Conservation (phyloP, 2,888 invertebrate species). For the Drosophila nigricruria region DNA sequence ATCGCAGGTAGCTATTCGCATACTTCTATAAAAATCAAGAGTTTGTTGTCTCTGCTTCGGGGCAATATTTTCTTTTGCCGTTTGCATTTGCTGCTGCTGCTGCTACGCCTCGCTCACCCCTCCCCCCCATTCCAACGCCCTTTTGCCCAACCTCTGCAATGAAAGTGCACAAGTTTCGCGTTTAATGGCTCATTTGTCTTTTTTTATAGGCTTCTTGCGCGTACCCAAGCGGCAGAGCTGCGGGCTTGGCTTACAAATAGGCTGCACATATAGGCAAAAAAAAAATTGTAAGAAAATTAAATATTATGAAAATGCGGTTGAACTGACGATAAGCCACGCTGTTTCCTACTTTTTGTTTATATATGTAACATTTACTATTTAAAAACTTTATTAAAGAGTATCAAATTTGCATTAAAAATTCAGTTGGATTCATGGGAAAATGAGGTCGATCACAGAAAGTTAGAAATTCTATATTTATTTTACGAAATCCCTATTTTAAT, state of each 20-base stretch:
- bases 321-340: neutral
- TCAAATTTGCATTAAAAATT: neutral
- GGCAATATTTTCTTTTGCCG: conserved; percentile 73
- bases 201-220: conserved; percentile 63
- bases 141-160: conserved; percentile 49
- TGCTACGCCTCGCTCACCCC: conserved; percentile 2
- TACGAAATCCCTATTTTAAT: neutral
- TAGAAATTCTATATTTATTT: neutral
- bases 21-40: conserved; percentile 77
- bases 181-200: conserved; percentile 82
- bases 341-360: neutral
- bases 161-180: conserved; percentile 78
- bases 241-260: conserved; percentile 30
- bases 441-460: neutral
- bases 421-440: neutral
- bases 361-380: neutral
- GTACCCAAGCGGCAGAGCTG: conserved; percentile 7
- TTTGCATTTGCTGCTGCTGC: conserved; percentile 54
- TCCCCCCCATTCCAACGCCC: conserved; percentile 6
- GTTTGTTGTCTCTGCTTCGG: conserved; percentile 80
- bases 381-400: neutral
- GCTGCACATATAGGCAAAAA: conserved; percentile 44
- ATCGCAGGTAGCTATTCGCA: conserved; percentile 9
- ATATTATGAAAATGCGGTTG: conserved; percentile 38
- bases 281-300: conserved; percentile 36